These are phyloP conservation scores for Andrena hattorfiana DNA, from an alignment of 2,888 invertebrate genomes.

Conservation along the genomic window DNA sequence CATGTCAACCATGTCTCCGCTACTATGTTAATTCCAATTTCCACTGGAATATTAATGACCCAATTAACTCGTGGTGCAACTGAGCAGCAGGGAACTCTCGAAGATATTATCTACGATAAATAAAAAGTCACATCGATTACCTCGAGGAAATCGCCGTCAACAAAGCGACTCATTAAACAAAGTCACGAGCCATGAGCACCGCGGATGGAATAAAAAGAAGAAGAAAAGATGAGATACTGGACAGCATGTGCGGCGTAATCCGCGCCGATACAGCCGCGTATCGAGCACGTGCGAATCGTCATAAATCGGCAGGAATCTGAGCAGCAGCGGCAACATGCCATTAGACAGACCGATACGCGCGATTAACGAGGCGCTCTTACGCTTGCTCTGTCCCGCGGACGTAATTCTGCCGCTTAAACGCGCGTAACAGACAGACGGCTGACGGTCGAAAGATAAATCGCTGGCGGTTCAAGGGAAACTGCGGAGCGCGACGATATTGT, in stretches of 20 bases:
- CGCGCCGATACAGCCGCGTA: background rate
- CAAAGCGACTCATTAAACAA: constrained; percentile 26
- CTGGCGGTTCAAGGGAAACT: constrained; percentile 40
- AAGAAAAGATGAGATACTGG: constrained; percentile 25
- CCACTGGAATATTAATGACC: background rate
- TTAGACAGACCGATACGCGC: constrained; percentile 10
- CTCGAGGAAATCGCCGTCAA: constrained; percentile 19
- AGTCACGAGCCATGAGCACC: constrained; percentile 14
- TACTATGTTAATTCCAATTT: background rate
- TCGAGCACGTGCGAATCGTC: background rate
- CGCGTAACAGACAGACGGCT: constrained; percentile 32
- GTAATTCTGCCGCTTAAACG: constrained; percentile 44
- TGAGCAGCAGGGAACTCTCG: background rate
- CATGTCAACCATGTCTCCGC: background rate
- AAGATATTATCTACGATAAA: constrained; percentile 8
- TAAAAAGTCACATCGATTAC: constrained; percentile 23
- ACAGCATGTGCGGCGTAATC: background rate
- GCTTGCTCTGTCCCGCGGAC: background rate
- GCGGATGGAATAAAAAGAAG: background rate
- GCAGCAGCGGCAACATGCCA: background rate
- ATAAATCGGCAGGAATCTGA: background rate
- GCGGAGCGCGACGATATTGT: constrained; percentile 43
- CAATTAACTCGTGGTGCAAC: background rate
- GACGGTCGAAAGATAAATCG: constrained; percentile 47
- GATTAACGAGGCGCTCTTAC: constrained; percentile 18